A percentile compares a stretch with the other conserved stretches of the same genome.
Conservation (phyloP, 2,113 vertebrate species). For the Phrynosoma platyrhinos region DNA sequence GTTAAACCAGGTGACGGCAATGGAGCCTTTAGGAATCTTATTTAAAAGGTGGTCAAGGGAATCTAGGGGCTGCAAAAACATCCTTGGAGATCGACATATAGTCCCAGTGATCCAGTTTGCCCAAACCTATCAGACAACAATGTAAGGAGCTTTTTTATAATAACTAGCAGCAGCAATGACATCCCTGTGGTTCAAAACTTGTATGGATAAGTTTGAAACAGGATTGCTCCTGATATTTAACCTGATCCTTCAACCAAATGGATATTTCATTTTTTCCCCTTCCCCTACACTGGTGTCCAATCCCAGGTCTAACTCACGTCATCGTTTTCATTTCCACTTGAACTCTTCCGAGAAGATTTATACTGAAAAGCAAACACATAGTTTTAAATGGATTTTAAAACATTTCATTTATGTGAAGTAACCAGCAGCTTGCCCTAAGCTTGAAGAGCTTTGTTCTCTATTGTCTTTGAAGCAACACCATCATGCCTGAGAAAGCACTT, state of each 20-base stretch:
- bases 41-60: no score
- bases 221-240: not conserved
- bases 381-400: not conserved
- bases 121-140: no score
- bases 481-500: not conserved
- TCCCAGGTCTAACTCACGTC: conserved; percentile 82
- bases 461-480: not conserved
- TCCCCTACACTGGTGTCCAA: no score
- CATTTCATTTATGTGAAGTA: not conserved
- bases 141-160: no score
- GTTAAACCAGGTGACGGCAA: no score
- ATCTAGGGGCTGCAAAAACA: no score
- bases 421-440: not conserved
- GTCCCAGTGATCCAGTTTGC: no score
- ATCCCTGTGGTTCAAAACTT: not conserved
- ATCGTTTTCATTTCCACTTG: conserved; percentile 87
- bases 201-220: not conserved
- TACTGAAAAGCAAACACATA: conserved; percentile 76
- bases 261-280: not conserved
- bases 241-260: not conserved
- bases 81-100: no score
- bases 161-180: no score
- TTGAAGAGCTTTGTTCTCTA: not conserved
- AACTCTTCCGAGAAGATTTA: conserved; percentile 88
- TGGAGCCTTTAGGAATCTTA: no score